A percentile compares a stretch with the other conserved stretches of the same genome.
phyloP scores from a whole-genome alignment of 2,113 vertebrate genomes.

The Beaufortia kweichowensis region DNA sequence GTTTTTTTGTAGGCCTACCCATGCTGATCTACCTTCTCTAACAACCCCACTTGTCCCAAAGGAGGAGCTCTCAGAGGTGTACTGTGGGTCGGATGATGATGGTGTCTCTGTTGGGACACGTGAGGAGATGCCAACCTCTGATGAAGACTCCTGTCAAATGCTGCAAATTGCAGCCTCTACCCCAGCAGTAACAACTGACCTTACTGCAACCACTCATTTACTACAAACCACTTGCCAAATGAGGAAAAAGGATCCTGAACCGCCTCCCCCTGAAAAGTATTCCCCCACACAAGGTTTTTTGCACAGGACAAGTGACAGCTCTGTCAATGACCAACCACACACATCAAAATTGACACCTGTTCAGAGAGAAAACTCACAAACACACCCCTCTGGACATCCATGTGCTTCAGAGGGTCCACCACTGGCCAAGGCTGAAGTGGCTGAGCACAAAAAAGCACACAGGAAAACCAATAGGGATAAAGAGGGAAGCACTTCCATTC shows the following conservation, averaged over 20 bases:
- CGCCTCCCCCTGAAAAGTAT: slow-evolving; percentile 37
- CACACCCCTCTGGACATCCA: slow-evolving; percentile 15
- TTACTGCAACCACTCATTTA: background rate
- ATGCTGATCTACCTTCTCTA: slow-evolving; percentile 76
- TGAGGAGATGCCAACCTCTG: slow-evolving; percentile 66
- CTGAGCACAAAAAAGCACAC: slow-evolving; percentile 69
- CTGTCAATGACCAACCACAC: slow-evolving; percentile 53
- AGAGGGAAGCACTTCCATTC: slow-evolving; percentile 53
- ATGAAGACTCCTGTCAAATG: slow-evolving; percentile 55
- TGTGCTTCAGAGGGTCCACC: slow-evolving; percentile 1
- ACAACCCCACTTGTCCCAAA: slow-evolving; percentile 63
- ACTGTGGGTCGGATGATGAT: slow-evolving; percentile 63
- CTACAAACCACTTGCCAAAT: slow-evolving; percentile 23
- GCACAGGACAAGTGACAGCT: slow-evolving; percentile 59
- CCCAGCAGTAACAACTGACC: slow-evolving; percentile 2
- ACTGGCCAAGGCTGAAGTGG: slow-evolving; percentile 15
- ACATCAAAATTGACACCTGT: slow-evolving; percentile 40
- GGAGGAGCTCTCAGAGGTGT: slow-evolving; percentile 65
- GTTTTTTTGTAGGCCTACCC: slow-evolving; percentile 73
- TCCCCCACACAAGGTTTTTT: slow-evolving; percentile 55
- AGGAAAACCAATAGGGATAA: slow-evolving; percentile 71
- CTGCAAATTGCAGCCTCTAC: slow-evolving; percentile 33
- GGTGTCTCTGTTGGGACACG: slow-evolving; percentile 58
- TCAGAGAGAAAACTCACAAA: slow-evolving; percentile 27
- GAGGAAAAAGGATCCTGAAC: slow-evolving; percentile 17